A percentile compares a stretch with the other conserved stretches of the same genome.
phyloP scores from a whole-genome alignment of 23 tunicate species.

The Styela clava region DNA sequence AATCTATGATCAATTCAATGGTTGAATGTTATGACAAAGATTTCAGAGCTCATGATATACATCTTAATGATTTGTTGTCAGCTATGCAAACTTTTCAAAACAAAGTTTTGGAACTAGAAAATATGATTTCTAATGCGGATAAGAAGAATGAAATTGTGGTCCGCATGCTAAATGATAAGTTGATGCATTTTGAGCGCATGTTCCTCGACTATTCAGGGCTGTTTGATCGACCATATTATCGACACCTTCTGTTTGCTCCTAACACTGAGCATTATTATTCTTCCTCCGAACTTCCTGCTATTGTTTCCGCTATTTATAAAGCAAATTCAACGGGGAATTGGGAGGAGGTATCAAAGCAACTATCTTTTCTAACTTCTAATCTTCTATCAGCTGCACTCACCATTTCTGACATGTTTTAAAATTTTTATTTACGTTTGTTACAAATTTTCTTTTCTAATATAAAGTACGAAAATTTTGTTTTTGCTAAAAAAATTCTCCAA shows the following conservation, averaged over 20 bases:
- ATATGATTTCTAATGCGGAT: not conserved
- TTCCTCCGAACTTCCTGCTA: conserved; percentile 68
- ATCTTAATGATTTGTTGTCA: not conserved
- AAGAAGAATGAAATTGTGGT: conserved; percentile 20
- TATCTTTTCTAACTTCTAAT: conserved; percentile 55
- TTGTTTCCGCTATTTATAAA: conserved; percentile 44
- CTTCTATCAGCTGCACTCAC: conserved; percentile 57
- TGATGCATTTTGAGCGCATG: conserved; percentile 48
- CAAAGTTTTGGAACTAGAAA: not conserved
- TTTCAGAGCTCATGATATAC: conserved; percentile 30
- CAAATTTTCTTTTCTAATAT: too few species aligned
- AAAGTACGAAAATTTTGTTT: too few species aligned
- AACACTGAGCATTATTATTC: conserved; percentile 35
- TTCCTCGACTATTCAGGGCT: conserved; percentile 69
- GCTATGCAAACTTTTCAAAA: not conserved
- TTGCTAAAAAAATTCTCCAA: too few species aligned
- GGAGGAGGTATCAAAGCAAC: conserved; percentile 59
- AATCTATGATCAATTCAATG: conserved; percentile 22
- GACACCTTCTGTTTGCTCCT: conserved; percentile 82
- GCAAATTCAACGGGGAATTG: conserved; percentile 29
- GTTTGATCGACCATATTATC: conserved; percentile 37
- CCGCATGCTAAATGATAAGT: conserved; percentile 55
- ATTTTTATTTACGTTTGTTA: too few species aligned
- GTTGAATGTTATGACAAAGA: conserved; percentile 10
- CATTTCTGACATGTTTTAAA: not conserved